These are phyloP conservation scores for Hypena proboscidalis DNA, from an alignment of 2,888 invertebrate species.

Conservation along the genomic window DNA sequence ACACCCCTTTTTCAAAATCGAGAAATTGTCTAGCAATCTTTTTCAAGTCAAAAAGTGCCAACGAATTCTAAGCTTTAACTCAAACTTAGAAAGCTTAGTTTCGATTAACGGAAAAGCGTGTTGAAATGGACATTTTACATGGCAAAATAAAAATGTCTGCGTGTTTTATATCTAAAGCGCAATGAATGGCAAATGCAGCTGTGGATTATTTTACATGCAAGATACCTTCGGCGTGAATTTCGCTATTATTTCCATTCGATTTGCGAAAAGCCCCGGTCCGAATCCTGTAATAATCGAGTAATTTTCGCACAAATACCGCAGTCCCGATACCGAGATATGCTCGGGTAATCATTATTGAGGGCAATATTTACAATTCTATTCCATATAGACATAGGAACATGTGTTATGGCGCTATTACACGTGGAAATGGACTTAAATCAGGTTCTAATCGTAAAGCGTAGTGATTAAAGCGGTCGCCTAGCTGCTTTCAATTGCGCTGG, in stretches of 20 bases:
- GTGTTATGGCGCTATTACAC: background rate
- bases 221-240: slow-evolving; percentile 34
- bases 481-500: no score
- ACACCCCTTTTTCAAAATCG: slow-evolving; percentile 38
- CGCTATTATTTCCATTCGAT: slow-evolving; percentile 37
- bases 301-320: slow-evolving; percentile 11
- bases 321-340: slow-evolving; percentile 1
- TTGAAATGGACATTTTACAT: slow-evolving; percentile 53
- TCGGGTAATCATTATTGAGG: slow-evolving; percentile 3
- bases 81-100: slow-evolving; percentile 24
- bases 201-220: slow-evolving; percentile 55
- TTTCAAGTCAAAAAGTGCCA: slow-evolving; percentile 12
- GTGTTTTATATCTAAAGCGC: slow-evolving; percentile 58
- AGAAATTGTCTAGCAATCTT: slow-evolving; percentile 51
- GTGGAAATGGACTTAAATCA: slow-evolving; percentile 1
- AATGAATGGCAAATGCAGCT: slow-evolving; percentile 61
- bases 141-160: slow-evolving; percentile 58
- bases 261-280: slow-evolving; percentile 19
- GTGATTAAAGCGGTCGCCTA: no score
- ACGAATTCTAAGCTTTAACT: slow-evolving; percentile 29
- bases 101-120: slow-evolving; percentile 24
- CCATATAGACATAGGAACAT: slow-evolving; percentile 1
- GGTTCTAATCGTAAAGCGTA: no score
- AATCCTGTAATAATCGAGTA: slow-evolving; percentile 20
- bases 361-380: slow-evolving; percentile 10